Evolutionary conservation across 1,140 invertebrate genomes (phyloP), one percentile per base, ranked within the genome.

Genomic region (Xylocopa sonorina): DNA sequence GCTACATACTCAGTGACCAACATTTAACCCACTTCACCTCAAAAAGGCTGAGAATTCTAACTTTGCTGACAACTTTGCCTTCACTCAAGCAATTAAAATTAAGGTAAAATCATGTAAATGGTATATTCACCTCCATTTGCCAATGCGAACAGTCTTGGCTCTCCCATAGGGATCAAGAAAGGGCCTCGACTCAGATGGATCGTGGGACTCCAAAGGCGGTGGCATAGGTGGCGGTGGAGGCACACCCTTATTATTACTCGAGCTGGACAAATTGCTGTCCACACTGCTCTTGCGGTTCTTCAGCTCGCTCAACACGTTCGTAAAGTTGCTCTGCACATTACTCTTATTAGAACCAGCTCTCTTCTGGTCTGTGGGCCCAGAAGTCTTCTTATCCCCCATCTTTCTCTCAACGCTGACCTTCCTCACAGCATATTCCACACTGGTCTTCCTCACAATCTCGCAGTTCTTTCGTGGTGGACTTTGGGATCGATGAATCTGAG

Each of bases 91-190:
- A n/a, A n/a, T n/a, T n/a, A n/a, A n/a, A n/a, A n/a, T n/a, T n/a
- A n/a, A n/a, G n/a, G n/a, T n/a, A n/a, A n/a, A n/a, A n/a, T n/a
- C n/a, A n/a, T n/a, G n/a, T n/a, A n/a, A n/a, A n/a, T n/a, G n/a
- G n/a, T n/a, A n/a, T n/a, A n/a, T n/a, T 86, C 62, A 90, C 91
- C 91, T 90, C 97, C 98, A 98, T 93, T 99, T 99, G 14, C 98
- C 98, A 66, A 99, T 99, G 58, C 98, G 93, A 9, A 99, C 98
- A 0, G 98, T 99, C 89, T 98, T 98, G 0, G 98, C 98, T 58
- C 98, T 92, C 2, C 98, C 97, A 82, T 98, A 98, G 0, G 97
- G 97, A 91, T 98, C 97, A 43, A 98, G 93, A 88, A 98, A 98
- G 4, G 97, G 97, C 24, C 96, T 92, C 1, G 95, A 95, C 89